Percentiles rank a stretch among this genome's conserved stretches.
phyloP scores from a whole-genome alignment of 2,888 invertebrate genomes.

The Argyresthia goedartella region DNA sequence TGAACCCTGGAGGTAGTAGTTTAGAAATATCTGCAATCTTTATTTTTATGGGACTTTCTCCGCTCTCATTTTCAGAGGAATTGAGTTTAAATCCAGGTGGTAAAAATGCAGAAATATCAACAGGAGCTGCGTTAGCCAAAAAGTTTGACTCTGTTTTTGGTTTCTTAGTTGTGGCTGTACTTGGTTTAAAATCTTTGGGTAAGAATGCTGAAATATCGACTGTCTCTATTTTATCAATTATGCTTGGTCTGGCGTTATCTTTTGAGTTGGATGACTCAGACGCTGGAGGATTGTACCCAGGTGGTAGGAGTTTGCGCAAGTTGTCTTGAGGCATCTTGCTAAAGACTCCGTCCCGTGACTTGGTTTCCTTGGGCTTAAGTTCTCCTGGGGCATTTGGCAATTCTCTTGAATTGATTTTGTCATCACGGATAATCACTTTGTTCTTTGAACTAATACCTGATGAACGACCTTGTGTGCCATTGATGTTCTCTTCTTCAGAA shows the following conservation, averaged over 20 bases:
- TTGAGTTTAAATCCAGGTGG: conserved; percentile 72
- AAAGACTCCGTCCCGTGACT: conserved; percentile 44
- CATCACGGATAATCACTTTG: conserved; percentile 68
- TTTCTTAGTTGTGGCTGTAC: conserved; percentile 34
- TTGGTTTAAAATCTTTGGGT: conserved; percentile 73
- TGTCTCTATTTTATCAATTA: conserved; percentile 36
- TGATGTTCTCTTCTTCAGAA: conserved; percentile 31
- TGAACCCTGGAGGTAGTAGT: conserved; percentile 70
- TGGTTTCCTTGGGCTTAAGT: conserved; percentile 56
- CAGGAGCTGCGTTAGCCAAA: conserved; percentile 28
- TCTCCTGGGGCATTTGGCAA: conserved; percentile 66
- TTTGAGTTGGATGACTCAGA: conserved; percentile 34
- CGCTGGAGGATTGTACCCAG: conserved; percentile 70
- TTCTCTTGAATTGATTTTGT: too few relatives aligned
- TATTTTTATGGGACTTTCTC: conserved; percentile 24
- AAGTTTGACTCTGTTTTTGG: conserved; percentile 27
- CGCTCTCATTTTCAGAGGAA: conserved; percentile 23
- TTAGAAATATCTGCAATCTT: conserved; percentile 30
- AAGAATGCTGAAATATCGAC: conserved; percentile 71
- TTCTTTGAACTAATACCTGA: conserved; percentile 71
- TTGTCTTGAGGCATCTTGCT: conserved; percentile 68
- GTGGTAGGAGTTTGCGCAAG: conserved; percentile 74
- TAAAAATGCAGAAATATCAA: conserved; percentile 73
- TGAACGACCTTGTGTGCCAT: conserved; percentile 59
- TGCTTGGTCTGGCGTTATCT: conserved; percentile 32